Percentiles rank a stretch among this genome's conserved stretches.
Evolutionary conservation across 2,888 invertebrate species (phyloP).

Genomic region (Ochropleura plecta): DNA sequence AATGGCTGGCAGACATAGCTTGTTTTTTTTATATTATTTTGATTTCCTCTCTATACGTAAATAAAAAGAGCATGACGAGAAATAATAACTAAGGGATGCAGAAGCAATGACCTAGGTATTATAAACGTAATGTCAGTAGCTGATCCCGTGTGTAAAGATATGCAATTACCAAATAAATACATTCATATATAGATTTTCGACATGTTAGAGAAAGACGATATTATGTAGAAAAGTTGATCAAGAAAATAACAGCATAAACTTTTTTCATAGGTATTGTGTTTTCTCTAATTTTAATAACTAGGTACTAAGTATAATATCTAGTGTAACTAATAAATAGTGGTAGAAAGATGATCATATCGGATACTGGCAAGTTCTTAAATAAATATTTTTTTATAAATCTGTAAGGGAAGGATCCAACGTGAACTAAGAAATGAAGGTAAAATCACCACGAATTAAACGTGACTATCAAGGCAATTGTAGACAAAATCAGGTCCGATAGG

Average conservation of each 20-base stretch:
- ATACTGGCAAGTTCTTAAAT: neutral
- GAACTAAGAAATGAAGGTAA: neutral
- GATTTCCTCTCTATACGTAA: slow-evolving; percentile 37
- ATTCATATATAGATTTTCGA: neutral
- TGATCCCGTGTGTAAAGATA: neutral
- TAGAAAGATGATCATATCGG: neutral
- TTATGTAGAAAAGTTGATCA: neutral
- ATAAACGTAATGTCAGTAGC: slow-evolving; percentile 12
- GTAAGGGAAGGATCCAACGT: neutral
- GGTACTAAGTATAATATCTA: too few species aligned
- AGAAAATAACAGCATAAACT: neutral
- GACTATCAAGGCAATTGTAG: neutral
- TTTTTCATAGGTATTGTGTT: neutral
- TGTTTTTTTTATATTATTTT: slow-evolving; percentile 37
- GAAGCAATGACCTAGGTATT: slow-evolving; percentile 22
- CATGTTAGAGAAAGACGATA: neutral
- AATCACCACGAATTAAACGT: slow-evolving; percentile 11
- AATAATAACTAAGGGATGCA: slow-evolving; percentile 41
- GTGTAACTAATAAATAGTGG: neutral
- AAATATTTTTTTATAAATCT: neutral
- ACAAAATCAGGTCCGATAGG: neutral
- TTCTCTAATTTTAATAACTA: neutral
- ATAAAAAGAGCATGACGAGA: slow-evolving; percentile 41
- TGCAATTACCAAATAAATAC: neutral
- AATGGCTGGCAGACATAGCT: slow-evolving; percentile 20